These are phyloP conservation scores for Camarhynchus parvulus DNA, from an alignment of 2,113 vertebrate species.

Conservation along the genomic window DNA sequence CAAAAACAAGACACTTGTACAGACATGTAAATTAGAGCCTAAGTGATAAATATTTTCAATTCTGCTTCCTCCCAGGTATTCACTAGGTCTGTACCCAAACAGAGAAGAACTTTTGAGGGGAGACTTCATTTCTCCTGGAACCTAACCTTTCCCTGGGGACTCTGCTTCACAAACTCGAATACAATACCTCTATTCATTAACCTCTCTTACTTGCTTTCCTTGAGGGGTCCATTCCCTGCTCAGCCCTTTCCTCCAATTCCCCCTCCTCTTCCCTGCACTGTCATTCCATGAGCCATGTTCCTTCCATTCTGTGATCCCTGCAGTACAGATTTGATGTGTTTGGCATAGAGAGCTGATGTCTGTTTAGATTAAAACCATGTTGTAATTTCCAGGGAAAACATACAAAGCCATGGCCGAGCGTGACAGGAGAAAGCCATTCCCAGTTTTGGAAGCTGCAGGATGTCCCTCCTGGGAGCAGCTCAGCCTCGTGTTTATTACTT, in stretches of 20 bases:
- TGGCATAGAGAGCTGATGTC: not conserved
- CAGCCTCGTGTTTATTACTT: not conserved
- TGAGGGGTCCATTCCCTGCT: not conserved
- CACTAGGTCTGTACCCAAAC: not conserved
- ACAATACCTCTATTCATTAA: slow-evolving; percentile 66
- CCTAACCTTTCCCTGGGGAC: slow-evolving; percentile 37
- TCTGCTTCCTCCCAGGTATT: not conserved
- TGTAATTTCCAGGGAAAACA: slow-evolving; percentile 40
- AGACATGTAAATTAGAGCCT: not conserved
- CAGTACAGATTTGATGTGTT: not conserved
- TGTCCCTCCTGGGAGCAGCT: slow-evolving; percentile 20
- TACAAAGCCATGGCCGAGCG: not conserved
- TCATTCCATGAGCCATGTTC: not conserved
- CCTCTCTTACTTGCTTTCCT: not conserved
- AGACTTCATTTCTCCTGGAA: slow-evolving; percentile 54
- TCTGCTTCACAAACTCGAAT: not conserved
- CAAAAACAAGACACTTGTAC: not conserved
- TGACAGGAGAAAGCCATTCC: not conserved
- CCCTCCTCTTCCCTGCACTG: not conserved
- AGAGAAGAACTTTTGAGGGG: not conserved
- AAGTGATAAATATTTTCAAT: not conserved
- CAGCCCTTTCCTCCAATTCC: not conserved
- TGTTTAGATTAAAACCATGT: slow-evolving; percentile 58
- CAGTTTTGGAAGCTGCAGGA: slow-evolving; percentile 6
- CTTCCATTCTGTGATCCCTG: not conserved